These are phyloP conservation scores for Epinephelus moara DNA, from an alignment of 2,113 vertebrate species.

Conservation along the genomic window DNA sequence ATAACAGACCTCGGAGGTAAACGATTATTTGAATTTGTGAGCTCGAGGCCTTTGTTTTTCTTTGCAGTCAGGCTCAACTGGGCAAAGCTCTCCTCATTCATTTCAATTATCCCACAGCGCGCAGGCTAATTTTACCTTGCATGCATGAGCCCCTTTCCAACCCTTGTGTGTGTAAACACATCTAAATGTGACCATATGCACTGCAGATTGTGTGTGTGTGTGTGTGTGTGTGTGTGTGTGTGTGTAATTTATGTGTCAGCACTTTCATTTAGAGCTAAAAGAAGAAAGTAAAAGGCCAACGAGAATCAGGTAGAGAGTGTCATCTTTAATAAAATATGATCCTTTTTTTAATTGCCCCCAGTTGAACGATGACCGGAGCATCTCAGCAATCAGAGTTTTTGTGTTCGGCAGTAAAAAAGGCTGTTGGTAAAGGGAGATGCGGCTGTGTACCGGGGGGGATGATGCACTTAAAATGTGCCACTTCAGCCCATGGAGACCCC, in stretches of 20 bases:
- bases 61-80: constrained; percentile 62
- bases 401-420: constrained; percentile 10
- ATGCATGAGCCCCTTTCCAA: constrained; percentile 55
- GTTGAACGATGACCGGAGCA: constrained; percentile 12
- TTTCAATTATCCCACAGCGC: constrained; percentile 68
- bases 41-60: constrained; percentile 66
- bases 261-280: constrained; percentile 33
- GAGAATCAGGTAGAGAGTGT: constrained; percentile 19
- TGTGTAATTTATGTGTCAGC: constrained; percentile 35
- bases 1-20: constrained; percentile 55
- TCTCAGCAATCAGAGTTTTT: constrained; percentile 21
- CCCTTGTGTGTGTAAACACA: constrained; percentile 69
- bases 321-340: constrained; percentile 67
- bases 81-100: constrained; percentile 61
- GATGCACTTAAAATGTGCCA: constrained; percentile 63
- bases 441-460: not conserved
- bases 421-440: constrained; percentile 21
- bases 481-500: constrained; percentile 47
- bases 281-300: constrained; percentile 41
- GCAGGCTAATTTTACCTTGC: constrained; percentile 65
- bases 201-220: constrained; percentile 15
- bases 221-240: constrained; percentile 28
- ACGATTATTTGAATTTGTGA: constrained; percentile 56
- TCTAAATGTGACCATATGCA: constrained; percentile 76
- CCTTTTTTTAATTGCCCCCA: constrained; percentile 46